Conservation (phyloP, 2,888 invertebrate species). For the Ctenicera cuprea region DNA sequence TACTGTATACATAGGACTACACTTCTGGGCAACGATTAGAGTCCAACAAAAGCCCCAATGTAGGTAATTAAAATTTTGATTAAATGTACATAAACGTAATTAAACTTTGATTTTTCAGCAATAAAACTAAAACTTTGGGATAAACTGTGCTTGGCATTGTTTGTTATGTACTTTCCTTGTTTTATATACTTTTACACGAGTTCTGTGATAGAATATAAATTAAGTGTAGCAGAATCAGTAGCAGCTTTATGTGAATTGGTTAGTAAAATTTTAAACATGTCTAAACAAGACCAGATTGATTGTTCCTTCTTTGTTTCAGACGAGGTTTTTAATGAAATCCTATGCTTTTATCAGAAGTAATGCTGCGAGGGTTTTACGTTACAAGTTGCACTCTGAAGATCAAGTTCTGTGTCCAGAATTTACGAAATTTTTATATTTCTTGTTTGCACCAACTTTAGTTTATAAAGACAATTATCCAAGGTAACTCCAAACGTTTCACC, state of each 20-base stretch:
- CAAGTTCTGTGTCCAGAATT: conserved; percentile 77
- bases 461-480: conserved; percentile 91
- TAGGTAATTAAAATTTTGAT: not conserved
- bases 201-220: not conserved
- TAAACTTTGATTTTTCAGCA: not conserved
- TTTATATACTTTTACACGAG: conserved; percentile 36
- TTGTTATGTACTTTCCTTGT: conserved; percentile 18
- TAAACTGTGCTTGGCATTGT: not conserved
- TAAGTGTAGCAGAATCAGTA: conserved; percentile 32
- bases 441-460: conserved; percentile 91
- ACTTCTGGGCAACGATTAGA: conserved; percentile 28
- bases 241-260: conserved; percentile 39
- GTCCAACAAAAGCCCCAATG: conserved; percentile 18
- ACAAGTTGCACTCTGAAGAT: conserved; percentile 71
- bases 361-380: conserved; percentile 76
- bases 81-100: not conserved
- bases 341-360: conserved; percentile 88
- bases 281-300: not conserved
- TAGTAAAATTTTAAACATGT: conserved; percentile 1
- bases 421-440: conserved; percentile 78
- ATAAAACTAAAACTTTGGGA: conserved; percentile 24
- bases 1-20: conserved; percentile 14
- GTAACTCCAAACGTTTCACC: conserved; percentile 75
- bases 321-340: conserved; percentile 90
- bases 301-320: conserved; percentile 72